phyloP scores from a whole-genome alignment of 2,888 invertebrate species.

The Gastrophysa polygoni region DNA sequence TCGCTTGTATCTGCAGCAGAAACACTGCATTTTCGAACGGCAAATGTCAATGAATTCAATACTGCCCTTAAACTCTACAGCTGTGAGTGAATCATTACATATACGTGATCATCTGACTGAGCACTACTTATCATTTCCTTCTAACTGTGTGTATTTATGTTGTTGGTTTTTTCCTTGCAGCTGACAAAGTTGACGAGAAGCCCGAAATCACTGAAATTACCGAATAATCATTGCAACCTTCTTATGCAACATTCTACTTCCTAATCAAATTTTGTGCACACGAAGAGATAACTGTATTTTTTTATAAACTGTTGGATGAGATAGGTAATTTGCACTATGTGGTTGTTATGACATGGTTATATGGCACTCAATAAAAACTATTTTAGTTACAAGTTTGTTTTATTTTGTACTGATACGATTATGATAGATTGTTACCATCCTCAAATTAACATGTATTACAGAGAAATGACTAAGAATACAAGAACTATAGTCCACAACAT shows the following conservation, averaged over 20 bases:
- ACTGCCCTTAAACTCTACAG: too few species aligned
- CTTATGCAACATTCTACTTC: conserved; percentile 32
- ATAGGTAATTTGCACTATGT: conserved; percentile 16
- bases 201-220: conserved; percentile 53
- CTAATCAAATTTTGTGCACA: conserved; percentile 24
- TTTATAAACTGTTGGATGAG: conserved; percentile 19
- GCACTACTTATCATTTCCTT: background rate
- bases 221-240: conserved; percentile 48
- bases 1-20: too few species aligned
- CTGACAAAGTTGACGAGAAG: conserved; percentile 44
- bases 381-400: conserved; percentile 42
- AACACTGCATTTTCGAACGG: too few species aligned
- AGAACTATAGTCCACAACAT: too few species aligned
- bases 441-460: conserved; percentile 27
- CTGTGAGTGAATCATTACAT: too few species aligned
- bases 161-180: conserved; percentile 55
- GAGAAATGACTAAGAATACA: too few species aligned
- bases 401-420: conserved; percentile 25
- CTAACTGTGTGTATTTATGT: conserved; percentile 52
- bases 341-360: conserved; percentile 27
- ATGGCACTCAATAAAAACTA: conserved; percentile 45
- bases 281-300: conserved; percentile 23
- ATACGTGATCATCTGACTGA: too few species aligned
- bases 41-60: too few species aligned
- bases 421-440: background rate